A percentile compares a stretch with the other conserved stretches of the same genome.
These are phyloP conservation scores for Epinotia brunnichana DNA, from an alignment of 2,888 invertebrate genomes.

Conservation along the genomic window DNA sequence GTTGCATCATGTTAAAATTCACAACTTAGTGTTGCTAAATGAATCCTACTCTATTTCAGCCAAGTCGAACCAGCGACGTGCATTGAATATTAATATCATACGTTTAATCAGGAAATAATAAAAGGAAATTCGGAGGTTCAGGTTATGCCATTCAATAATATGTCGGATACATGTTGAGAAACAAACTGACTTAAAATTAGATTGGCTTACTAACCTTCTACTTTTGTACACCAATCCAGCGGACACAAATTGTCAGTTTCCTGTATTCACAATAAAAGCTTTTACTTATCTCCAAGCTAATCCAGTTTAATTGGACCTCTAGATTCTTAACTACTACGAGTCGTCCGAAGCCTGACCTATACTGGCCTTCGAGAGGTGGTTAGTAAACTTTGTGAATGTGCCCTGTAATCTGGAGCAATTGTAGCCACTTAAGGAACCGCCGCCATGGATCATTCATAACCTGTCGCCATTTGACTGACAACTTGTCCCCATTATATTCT, in stretches of 20 bases:
- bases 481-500: too few species aligned
- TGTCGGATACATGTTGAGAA: neutral
- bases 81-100: too few species aligned
- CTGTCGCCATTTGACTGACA: too few species aligned
- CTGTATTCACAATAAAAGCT: neutral
- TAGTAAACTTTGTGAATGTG: neutral
- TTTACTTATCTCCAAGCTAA: neutral
- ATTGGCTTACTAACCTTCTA: neutral
- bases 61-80: too few species aligned
- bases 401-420: conserved; percentile 29
- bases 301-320: neutral
- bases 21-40: too few species aligned
- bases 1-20: too few species aligned
- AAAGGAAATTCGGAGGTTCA: too few species aligned
- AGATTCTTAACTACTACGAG: neutral
- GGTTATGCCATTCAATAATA: too few species aligned
- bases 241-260: conserved; percentile 28
- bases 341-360: neutral
- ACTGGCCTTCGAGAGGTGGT: neutral
- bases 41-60: too few species aligned
- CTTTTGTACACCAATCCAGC: neutral
- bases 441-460: neutral
- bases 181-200: neutral
- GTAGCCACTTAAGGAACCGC: conserved; percentile 13
- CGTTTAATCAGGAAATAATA: too few species aligned